Conservation (phyloP, 2,888 invertebrate genomes). For the Diplolepis rosae region DNA sequence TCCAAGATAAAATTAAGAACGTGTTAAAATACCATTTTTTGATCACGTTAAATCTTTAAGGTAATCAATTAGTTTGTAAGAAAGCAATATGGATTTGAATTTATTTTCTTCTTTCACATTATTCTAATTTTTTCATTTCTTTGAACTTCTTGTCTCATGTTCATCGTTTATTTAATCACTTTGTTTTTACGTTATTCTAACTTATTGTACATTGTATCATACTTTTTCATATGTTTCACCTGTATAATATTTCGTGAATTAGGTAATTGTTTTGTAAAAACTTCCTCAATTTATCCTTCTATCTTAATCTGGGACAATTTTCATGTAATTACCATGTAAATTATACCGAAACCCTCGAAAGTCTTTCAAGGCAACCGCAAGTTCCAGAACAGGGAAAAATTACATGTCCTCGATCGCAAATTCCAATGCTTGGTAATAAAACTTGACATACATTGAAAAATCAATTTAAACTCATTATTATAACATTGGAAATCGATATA, state of each 20-base stretch:
- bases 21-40: neutral
- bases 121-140: neutral
- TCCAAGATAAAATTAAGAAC: neutral
- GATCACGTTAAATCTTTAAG: too few species aligned
- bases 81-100: neutral
- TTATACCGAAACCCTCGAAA: slow-evolving; percentile 19
- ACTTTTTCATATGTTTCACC: neutral
- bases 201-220: neutral
- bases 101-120: neutral
- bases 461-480: neutral
- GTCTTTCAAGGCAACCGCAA: slow-evolving; percentile 7
- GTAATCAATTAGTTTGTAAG: neutral
- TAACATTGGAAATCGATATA: neutral
- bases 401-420: neutral
- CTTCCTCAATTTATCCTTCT: neutral
- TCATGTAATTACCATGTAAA: slow-evolving; percentile 17
- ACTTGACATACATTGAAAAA: neutral
- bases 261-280: neutral
- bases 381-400: neutral
- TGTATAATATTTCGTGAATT: neutral
- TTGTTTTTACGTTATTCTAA: neutral
- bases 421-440: neutral
- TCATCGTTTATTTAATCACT: neutral
- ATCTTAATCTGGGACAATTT: slow-evolving; percentile 29
- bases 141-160: slow-evolving; percentile 8